Conservation (phyloP, 2,113 vertebrate species). For the Ailuropoda melanoleuca region DNA sequence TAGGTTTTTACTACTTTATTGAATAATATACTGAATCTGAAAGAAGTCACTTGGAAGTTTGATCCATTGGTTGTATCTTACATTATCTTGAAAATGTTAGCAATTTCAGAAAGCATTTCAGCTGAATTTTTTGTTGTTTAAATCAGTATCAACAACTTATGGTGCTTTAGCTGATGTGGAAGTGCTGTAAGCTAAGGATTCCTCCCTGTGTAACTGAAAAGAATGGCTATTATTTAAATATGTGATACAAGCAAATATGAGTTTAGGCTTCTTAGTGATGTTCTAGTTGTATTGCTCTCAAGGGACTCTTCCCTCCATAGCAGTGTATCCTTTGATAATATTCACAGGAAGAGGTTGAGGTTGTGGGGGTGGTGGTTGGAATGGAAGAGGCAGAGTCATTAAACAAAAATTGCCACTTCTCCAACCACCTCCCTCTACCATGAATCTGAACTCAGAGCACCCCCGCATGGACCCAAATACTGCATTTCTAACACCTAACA, state of each 20-base stretch:
- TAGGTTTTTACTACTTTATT: neutral
- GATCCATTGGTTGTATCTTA: neutral
- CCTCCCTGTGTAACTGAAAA: neutral
- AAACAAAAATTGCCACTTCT: neutral
- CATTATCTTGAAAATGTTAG: slow-evolving; percentile 24
- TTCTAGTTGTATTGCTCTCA: neutral
- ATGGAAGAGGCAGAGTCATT: neutral
- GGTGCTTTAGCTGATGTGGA: neutral
- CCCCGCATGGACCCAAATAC: neutral
- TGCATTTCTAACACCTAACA: neutral
- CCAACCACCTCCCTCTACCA: neutral
- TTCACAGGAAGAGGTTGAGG: neutral
- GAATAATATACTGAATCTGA: neutral
- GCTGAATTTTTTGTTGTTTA: neutral
- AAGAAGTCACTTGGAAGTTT: neutral
- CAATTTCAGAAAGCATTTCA: neutral
- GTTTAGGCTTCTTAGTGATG: neutral
- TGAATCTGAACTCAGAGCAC: neutral
- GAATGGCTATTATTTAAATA: neutral
- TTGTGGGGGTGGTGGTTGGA: neutral
- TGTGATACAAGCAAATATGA: neutral
- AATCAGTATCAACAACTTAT: neutral
- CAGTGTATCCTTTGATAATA: neutral
- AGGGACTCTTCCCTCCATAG: neutral
- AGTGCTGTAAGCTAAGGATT: neutral